Evolutionary conservation across 2,113 vertebrate genomes (phyloP), one percentile per base, ranked within the genome.

Genomic region (Synchiropus splendidus): DNA sequence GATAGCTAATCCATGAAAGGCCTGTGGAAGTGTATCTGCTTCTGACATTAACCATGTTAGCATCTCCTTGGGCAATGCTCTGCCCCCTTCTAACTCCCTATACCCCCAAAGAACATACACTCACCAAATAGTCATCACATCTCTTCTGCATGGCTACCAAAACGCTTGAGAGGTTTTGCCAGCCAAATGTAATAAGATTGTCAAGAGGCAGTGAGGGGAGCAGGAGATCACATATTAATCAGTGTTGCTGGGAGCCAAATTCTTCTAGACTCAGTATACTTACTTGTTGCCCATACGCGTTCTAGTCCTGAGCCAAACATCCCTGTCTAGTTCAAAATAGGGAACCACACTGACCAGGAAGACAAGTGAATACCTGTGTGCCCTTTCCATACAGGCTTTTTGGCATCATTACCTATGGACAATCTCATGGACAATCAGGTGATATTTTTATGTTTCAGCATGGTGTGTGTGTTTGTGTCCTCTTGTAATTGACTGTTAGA

Each of bases 151-250:
- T 37, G 36, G 83, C 74, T 84, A 85, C 81, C 82, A 81, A 74
- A 79, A 80, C 81, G 84, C 87, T 86, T 83, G 85, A 81, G 74
- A 84, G 83, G 89, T 88, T 90, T 88, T 89, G 88, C 88, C 89
- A 86, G 88, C 86, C 89, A 90, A 88, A 92, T 90, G 89, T 89
- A 89, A 92, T 87, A 87, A 80, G 88, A 86, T 88, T 83, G 87
- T 86, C 77, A 85, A 84, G 80, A 84, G 79, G 86, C 85, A 78
- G 85, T 39, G 43, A 85, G 81, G 77, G 73, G 81, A 82, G 78
- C 78, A 85, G 81, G 84, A 86, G 89, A 86, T 88, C 82, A 88
- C 86, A 90, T 88, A 82, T 87, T 88, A 89, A 90, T 91, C 89
- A 89, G 85, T 76, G 85, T 88, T 87, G 89, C 89, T 90, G 66